phyloP scores from a whole-genome alignment of 1,140 invertebrate species.

The Holcopasites calliopsidis region DNA sequence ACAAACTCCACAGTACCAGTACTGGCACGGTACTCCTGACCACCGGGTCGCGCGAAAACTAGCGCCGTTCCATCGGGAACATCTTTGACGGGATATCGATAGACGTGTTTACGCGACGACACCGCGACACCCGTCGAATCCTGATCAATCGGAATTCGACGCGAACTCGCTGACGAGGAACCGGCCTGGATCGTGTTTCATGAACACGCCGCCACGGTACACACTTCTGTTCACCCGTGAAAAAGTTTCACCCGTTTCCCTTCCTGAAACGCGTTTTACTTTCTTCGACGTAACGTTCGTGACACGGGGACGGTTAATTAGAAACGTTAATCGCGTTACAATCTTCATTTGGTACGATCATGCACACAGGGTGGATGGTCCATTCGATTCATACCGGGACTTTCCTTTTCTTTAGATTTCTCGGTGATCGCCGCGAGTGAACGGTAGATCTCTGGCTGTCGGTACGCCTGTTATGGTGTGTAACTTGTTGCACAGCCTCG shows the following conservation, averaged over 20 bases:
- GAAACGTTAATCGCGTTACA: neutral
- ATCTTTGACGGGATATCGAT: constrained; percentile 44
- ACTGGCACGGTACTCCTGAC: constrained; percentile 75
- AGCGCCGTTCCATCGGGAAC: constrained; percentile 15
- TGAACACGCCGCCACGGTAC: neutral
- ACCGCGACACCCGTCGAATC: neutral
- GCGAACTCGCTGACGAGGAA: neutral
- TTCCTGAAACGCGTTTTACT: neutral
- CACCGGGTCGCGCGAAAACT: constrained; percentile 66
- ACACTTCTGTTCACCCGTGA: neutral
- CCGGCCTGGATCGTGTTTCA: neutral
- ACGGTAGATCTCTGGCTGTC: constrained; percentile 8
- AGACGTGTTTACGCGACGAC: constrained; percentile 32
- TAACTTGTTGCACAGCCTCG: constrained; percentile 61
- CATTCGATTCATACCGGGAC: neutral
- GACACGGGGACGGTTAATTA: neutral
- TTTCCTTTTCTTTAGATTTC: neutral
- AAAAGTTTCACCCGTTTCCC: neutral
- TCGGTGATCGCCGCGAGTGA: constrained; percentile 6
- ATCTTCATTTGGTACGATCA: neutral
- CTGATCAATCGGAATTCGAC: neutral
- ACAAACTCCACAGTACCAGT: constrained; percentile 75
- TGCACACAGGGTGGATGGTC: neutral
- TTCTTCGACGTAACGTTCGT: too few species aligned
- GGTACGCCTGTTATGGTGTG: constrained; percentile 53